These are phyloP conservation scores for Penelope pileata DNA, from an alignment of 2,113 vertebrate genomes.

Conservation along the genomic window DNA sequence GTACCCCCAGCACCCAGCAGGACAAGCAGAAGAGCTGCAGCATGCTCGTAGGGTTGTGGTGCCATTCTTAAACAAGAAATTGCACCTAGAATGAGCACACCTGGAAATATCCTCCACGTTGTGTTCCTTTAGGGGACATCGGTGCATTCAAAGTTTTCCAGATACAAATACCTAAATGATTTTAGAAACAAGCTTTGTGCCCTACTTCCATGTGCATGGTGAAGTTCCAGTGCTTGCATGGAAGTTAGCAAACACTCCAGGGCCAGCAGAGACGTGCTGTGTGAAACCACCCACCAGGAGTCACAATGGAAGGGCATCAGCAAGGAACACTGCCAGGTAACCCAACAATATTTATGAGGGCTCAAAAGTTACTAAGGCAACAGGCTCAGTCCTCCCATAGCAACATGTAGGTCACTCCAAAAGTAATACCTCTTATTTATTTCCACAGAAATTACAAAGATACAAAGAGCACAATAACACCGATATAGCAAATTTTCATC, in stretches of 20 bases:
- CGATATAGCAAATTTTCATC: too few species aligned
- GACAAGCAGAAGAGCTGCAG: neutral
- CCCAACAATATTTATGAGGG: neutral
- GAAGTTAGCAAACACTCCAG: neutral
- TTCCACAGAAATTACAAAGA: too few species aligned
- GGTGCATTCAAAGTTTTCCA: accelerated
- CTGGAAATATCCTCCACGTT: neutral
- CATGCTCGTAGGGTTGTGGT: neutral
- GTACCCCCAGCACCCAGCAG: neutral
- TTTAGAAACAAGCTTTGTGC: neutral
- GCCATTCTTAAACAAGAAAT: neutral
- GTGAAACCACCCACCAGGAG: neutral
- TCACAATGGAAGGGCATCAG: neutral
- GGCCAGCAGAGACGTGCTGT: neutral
- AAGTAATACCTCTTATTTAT: too few species aligned
- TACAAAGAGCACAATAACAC: too few species aligned
- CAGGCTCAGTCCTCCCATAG: neutral
- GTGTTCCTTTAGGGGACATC: neutral
- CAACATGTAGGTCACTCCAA: neutral
- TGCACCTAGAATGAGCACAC: neutral
- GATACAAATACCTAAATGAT: neutral
- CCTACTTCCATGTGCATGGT: neutral
- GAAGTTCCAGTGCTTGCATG: neutral
- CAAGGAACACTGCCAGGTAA: neutral
- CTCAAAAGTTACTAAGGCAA: neutral